Conservation (phyloP, 1,140 invertebrate genomes). For the Drosophila watanabei region DNA sequence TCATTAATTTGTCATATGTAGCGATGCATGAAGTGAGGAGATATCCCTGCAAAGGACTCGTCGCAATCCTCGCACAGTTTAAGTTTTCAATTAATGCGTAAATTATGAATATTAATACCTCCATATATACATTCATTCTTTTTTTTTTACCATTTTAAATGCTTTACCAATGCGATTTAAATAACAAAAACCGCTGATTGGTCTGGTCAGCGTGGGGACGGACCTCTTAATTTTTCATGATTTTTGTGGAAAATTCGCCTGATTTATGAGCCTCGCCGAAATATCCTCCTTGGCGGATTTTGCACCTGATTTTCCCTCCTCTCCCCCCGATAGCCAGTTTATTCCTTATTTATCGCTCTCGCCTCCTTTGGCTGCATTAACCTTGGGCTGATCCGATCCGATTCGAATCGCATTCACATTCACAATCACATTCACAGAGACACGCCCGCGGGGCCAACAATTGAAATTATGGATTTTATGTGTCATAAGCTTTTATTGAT, state of each 20-base stretch:
- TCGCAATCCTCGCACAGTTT: conserved; percentile 39
- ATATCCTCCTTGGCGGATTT: not conserved
- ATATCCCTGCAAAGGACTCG: conserved; percentile 45
- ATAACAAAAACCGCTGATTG: conserved; percentile 63
- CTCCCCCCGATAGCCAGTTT: conserved; percentile 5
- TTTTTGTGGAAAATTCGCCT: conserved; percentile 16
- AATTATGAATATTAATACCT: conserved; percentile 52
- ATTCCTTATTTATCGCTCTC: conserved; percentile 48
- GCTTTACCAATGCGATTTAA: conserved; percentile 61
- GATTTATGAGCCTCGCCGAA: conserved; percentile 37
- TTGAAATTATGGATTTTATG: conserved; percentile 84
- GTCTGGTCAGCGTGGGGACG: conserved; percentile 1
- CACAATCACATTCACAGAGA: not conserved
- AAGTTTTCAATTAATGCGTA: conserved; percentile 74
- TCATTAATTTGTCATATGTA: conserved; percentile 81
- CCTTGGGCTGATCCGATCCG: conserved; percentile 45
- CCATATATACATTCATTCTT: conserved; percentile 1
- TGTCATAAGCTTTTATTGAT: conserved; percentile 84
- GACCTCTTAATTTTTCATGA: conserved; percentile 27
- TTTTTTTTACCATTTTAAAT: conserved; percentile 40
- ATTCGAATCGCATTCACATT: conserved; percentile 5
- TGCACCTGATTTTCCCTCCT: not conserved
- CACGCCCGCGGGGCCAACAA: conserved; percentile 62
- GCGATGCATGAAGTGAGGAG: conserved; percentile 65
- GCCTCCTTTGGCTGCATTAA: conserved; percentile 55